A percentile compares a stretch with the other conserved stretches of the same genome.
Evolutionary conservation across 2,888 invertebrate genomes (phyloP).

Genomic region (Coleophora flavipennella): DNA sequence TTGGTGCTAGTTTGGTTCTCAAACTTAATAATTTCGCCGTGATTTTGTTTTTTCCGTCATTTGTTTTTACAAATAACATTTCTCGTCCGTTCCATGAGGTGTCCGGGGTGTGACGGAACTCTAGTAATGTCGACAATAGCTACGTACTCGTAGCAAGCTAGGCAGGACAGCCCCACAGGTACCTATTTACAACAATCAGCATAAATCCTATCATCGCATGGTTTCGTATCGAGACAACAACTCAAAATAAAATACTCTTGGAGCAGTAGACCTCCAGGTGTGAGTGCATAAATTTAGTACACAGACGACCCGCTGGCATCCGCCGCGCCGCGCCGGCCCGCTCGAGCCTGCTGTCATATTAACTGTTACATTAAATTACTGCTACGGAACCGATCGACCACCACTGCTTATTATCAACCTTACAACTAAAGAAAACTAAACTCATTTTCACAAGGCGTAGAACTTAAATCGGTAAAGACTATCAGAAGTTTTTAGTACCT

Average conservation of each 20-base stretch:
- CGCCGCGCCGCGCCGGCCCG: constrained; percentile 66
- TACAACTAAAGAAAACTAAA: no score
- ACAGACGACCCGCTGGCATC: constrained; percentile 67
- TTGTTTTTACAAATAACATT: no score
- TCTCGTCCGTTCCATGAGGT: no score
- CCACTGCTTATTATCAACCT: constrained; percentile 46
- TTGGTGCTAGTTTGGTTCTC: no score
- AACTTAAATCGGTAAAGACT: no score
- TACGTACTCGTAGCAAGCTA: no score
- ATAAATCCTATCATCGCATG: constrained; percentile 55
- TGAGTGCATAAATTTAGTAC: constrained; percentile 69
- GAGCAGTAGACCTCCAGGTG: constrained; percentile 65
- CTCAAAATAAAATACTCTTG: constrained; percentile 57
- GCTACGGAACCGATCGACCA: constrained; percentile 54
- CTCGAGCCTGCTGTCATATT: constrained; percentile 71
- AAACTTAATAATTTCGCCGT: no score
- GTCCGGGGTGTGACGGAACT: no score
- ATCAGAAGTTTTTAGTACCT: constrained; percentile 18
- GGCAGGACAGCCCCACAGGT: no score
- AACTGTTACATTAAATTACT: constrained; percentile 73
- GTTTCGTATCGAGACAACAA: constrained; percentile 54
- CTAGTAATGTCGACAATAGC: no score
- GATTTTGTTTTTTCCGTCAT: no score
- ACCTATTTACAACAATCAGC: constrained; percentile 56
- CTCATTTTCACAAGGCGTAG: no score